phyloP scores from a whole-genome alignment of 1,140 invertebrate genomes.

The Potamilus streckersoni region DNA sequence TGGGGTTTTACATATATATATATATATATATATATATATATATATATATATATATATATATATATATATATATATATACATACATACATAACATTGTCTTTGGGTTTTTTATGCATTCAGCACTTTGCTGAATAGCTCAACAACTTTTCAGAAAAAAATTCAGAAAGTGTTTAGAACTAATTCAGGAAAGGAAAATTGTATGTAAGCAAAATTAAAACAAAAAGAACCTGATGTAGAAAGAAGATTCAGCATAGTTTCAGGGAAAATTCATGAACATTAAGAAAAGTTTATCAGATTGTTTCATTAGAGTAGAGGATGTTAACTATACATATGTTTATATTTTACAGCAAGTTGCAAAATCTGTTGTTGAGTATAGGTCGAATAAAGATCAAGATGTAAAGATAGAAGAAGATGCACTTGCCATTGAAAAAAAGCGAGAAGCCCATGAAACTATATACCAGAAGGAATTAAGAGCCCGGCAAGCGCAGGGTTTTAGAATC shows the following conservation, averaged over 20 bases:
- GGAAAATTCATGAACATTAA: no score
- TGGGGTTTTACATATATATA: neutral
- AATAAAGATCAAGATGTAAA: constrained; percentile 74
- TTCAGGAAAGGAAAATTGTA: no score
- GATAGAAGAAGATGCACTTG: constrained; percentile 73
- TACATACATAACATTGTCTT: no score
- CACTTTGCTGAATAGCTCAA: no score
- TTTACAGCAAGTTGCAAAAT: constrained; percentile 62
- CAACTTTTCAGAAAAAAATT: no score
- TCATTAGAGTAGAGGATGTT: no score
- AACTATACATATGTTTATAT: neutral
- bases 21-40: no score
- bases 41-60: no score
- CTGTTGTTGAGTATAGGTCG: constrained; percentile 65
- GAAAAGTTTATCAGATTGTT: no score
- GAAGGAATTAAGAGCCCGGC: constrained; percentile 74
- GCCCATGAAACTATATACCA: constrained; percentile 78
- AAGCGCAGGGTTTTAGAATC: constrained; percentile 70
- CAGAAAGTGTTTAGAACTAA: neutral
- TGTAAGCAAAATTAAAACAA: neutral
- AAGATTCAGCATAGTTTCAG: neutral
- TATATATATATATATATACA: no score
- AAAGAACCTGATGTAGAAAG: neutral
- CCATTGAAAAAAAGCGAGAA: constrained; percentile 77
- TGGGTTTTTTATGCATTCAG: no score